Evolutionary conservation across 2,797 vertebrate species (phyloP).

Genomic region (Peromyscus melanophrys): DNA sequence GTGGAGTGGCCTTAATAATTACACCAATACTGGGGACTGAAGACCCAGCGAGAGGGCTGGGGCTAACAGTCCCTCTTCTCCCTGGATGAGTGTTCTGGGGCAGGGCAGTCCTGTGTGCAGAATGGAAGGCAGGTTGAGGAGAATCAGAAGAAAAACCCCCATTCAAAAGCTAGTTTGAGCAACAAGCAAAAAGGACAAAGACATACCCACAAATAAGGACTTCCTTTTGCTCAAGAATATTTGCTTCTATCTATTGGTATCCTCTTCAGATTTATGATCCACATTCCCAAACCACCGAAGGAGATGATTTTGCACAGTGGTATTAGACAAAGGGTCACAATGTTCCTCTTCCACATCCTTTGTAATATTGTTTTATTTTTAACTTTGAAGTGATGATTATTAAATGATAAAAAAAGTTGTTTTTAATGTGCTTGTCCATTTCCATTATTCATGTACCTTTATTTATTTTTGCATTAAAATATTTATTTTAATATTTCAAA

Average conservation of each 20-base stretch:
- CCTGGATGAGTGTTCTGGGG: background rate
- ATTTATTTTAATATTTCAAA: slow-evolving; percentile 59
- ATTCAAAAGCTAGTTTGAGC: background rate
- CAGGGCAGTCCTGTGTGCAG: accelerated
- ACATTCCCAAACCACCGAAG: background rate
- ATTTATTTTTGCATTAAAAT: slow-evolving; percentile 70
- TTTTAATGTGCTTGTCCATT: slow-evolving; percentile 58
- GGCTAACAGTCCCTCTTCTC: background rate
- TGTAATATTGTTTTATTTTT: background rate
- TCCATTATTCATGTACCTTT: slow-evolving; percentile 10
- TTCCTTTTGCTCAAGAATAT: background rate
- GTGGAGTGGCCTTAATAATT: too few relatives aligned
- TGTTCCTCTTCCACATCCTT: background rate
- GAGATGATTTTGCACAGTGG: background rate
- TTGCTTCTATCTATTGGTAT: background rate
- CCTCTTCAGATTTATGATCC: background rate
- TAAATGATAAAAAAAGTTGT: background rate
- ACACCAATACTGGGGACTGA: background rate
- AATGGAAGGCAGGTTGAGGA: background rate
- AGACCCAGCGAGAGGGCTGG: background rate
- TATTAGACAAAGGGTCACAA: background rate
- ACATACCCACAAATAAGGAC: background rate
- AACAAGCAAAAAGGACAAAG: background rate
- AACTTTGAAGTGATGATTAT: slow-evolving; percentile 45
- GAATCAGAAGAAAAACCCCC: background rate